Evolutionary conservation across 2,888 invertebrate species (phyloP), one percentile per base, ranked within the genome.

Genomic region (Epiblema foenella): DNA sequence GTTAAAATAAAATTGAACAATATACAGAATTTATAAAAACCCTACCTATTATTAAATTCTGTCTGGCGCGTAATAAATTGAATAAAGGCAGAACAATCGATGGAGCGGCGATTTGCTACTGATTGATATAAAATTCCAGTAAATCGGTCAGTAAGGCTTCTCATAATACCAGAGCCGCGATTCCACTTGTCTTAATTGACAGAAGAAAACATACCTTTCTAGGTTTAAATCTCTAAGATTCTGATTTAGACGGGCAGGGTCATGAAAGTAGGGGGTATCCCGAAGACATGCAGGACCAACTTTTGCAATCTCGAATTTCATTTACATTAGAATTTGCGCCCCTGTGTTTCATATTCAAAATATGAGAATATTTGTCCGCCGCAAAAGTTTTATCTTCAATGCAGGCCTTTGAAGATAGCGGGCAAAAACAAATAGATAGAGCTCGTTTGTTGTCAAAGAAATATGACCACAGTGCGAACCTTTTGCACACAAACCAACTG

Each of bases 321-420:
- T 15, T 4, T 5, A 42, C 1, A 39, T 7, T 42, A 7, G 15
- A 59, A 42, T 42, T 9, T 46, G 24, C 24, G n/a, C n/a, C 12
- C 12, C 15, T 24, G n/a, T 42, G 51, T 29, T 10, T 24, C 33
- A 52, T 18, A 57, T 42, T 39, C n/a, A 33, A 24, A 69, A 57
- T 37, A 56, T 46, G 59, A 59, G 52, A 42, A 59, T 54, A 17
- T 59, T 64, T 17, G 54, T n/a, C 42, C 8, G 33, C 24, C 46
- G 37, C 51, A 65, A 81, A 78, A 76, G 73, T 75, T 75, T 82
- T 81, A 83, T 82, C 81, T 80, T 72, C 68, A 74, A 57, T 69
- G 62, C 69, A 66, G 59, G 67, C 74, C 78, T 82, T 82, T 83
- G 79, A 77, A 78, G 82, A 81, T 82, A 78, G 65, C 72, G 68